phyloP scores from a whole-genome alignment of 2,797 vertebrate genomes.

The Argya squamiceps region DNA sequence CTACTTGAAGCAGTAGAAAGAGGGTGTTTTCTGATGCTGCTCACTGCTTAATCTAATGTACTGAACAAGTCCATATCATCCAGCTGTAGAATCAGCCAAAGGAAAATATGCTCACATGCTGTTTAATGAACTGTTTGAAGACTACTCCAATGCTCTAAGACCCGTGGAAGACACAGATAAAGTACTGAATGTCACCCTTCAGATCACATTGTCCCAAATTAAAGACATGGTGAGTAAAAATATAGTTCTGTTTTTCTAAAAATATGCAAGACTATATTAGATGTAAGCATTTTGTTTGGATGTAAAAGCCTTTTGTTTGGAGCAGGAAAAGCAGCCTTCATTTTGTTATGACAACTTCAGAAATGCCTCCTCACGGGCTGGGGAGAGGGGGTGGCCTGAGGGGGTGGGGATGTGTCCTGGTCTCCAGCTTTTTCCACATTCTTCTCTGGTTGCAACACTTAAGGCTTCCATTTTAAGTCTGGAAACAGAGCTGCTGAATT shows the following conservation, averaged over 20 bases:
- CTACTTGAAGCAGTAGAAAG: neutral
- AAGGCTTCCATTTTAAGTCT: neutral
- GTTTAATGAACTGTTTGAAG: constrained; percentile 89
- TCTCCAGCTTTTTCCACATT: neutral
- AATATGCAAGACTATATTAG: neutral
- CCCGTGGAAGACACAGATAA: constrained; percentile 95
- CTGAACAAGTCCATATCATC: constrained; percentile 13
- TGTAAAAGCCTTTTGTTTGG: neutral
- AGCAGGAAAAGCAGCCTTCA: neutral
- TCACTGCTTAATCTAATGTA: neutral
- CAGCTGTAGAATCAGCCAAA: constrained; percentile 85
- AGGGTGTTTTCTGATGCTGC: neutral
- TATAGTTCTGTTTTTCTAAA: neutral
- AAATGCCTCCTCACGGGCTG: neutral
- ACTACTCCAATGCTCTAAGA: constrained; percentile 90
- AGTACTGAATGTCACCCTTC: constrained; percentile 92
- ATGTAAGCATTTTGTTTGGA: neutral
- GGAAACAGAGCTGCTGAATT: neutral
- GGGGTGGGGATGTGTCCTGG: neutral
- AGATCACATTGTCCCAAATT: constrained; percentile 96
- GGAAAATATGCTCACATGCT: constrained; percentile 92
- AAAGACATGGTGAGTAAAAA: constrained; percentile 92
- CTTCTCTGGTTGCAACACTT: neutral
- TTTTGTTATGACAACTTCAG: neutral
- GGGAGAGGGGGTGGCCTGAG: neutral